Evolutionary conservation across 1,140 invertebrate species (phyloP), one percentile per base, ranked within the genome.

Genomic region (Megalonaias nervosa): DNA sequence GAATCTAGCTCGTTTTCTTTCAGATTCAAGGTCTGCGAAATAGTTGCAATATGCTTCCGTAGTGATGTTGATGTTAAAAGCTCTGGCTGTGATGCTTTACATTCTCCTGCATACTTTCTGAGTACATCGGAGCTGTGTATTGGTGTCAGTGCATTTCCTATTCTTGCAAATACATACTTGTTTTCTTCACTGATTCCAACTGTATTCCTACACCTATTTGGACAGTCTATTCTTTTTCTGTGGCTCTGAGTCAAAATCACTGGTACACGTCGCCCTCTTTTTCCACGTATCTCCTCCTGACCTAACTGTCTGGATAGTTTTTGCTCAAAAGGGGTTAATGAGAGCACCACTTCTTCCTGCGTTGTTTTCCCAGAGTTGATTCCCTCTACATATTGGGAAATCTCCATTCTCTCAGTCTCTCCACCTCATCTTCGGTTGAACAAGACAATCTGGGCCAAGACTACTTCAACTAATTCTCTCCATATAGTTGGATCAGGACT

Each of bases 41-140:
- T 59, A 56, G 76, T 74, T 9, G 68, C 4, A 19, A 68, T 60
- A 55, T 73, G 79, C 58, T 77, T 81, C 21, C 79, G 26, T 14
- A 67, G 55, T 1, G 26, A 56, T 12, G 64, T 74, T 1, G 62
- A 67, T 67, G 62, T 57, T 19, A 67, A 56, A 15, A 55, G 26
- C 57, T 67, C 31, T 23, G 64, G 72, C 55, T 66, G 14, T 31
- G 38, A 14, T n/a, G 57, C 64, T 1, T 55, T 55, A 67, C 38
- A 48, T 23, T 74, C 72, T 31, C 2, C 58, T 1, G 72, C 72
- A 67, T 2, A 67, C 58, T 62, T 6, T n/a, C 26, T 67, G 15
- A 67, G 55, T 1, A 74, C 64, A 74, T 67, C 62, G 48, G 64
- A 19, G 26, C 4, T 67, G 14, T 55, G 60, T 15, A 67, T 21